Conservation (phyloP, 1,140 invertebrate species). For the Schlechtendalia chinensis region DNA sequence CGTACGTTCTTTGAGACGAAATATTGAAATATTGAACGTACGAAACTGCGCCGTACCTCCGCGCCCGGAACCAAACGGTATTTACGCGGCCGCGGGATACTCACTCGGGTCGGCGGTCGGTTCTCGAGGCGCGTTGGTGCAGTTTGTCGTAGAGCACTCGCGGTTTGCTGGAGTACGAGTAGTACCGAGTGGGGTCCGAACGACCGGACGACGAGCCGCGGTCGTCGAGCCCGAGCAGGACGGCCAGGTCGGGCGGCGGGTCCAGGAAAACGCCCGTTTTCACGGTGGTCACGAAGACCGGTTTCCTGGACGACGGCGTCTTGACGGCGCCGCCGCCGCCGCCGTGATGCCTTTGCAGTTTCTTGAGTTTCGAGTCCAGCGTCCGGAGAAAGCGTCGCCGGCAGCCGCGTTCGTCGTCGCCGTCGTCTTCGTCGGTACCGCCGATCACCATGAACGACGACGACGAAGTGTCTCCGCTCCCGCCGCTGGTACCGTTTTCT, state of each 20-base stretch:
- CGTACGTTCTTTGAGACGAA: too few species aligned
- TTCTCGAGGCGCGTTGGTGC: neutral
- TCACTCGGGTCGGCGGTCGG: neutral
- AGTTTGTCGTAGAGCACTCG: slow-evolving; percentile 57
- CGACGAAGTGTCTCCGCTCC: neutral
- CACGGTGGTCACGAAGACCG: slow-evolving; percentile 72
- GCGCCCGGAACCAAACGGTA: too few species aligned
- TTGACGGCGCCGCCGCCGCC: neutral
- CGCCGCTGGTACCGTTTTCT: neutral
- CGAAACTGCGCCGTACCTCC: too few species aligned
- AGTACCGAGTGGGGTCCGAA: slow-evolving; percentile 58
- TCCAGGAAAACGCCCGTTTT: slow-evolving; percentile 74
- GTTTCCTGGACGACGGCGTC: slow-evolving; percentile 44
- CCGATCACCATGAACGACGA: slow-evolving; percentile 48
- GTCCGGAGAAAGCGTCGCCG: slow-evolving; percentile 62
- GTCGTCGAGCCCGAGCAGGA: slow-evolving; percentile 61
- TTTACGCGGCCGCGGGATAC: neutral
- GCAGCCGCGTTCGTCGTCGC: slow-evolving; percentile 54
- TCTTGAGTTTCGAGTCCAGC: slow-evolving; percentile 65
- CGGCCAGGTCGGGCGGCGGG: slow-evolving; percentile 70
- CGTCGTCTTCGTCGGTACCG: slow-evolving; percentile 51
- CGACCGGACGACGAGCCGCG: slow-evolving; percentile 54
- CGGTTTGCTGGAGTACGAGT: slow-evolving; percentile 64
- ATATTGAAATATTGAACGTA: too few species aligned
- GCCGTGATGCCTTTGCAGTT: slow-evolving; percentile 60